Base-by-base conservation (phyloP, 2,113 vertebrate species). In the Phylloscopus trochilus region DNA sequence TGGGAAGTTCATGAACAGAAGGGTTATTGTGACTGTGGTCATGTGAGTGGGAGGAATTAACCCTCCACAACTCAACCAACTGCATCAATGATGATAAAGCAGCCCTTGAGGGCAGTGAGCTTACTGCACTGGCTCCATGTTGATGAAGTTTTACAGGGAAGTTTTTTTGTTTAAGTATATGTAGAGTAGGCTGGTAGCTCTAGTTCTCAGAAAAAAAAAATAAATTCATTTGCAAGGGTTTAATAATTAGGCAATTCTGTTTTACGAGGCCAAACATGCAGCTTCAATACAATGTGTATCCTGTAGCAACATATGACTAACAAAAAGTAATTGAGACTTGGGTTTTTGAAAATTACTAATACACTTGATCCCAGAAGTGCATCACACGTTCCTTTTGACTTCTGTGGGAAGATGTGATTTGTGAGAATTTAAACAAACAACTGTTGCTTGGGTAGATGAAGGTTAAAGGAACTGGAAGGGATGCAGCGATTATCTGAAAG, bases 1-100 rank as follows among this genome's bases (percentile, higher is more conserved):
- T 95, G 83, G 91, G 92, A 94, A 94, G 77, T 89, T 91, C 74
- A 76, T 41, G 80, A 97, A 97, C 95, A 97, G 93, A 97, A 95
- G 78, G 63, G 94, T 93, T 79, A 93, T 87, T 97, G 77, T 97
- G 56, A 91, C 62, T 88, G 79, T 19, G 33, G 88, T 63, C 69
- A 30, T 62, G 83, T 60, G 82, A 94, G 80, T 87, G 75, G 81
- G 66, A 95, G 89, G 83, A 88, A 92, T 89, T 84, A 63, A 93
- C 62, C 91, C 76, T 96, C 90, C 44, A 30, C 82, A 92, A 72
- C 86, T 90, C 82, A 95, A 90, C 91, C 62, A 92, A 89, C 89
- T 95, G 94, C 84, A 94, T 64, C 44, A 7, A 47, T 83, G 85
- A 90, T 78, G 66, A 96, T 86, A 93, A 83, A 96, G 92, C 31